A percentile compares a stretch with the other conserved stretches of the same genome.
phyloP scores from a whole-genome alignment of 2,888 invertebrate genomes.

The Ferdinandea cuprea region DNA sequence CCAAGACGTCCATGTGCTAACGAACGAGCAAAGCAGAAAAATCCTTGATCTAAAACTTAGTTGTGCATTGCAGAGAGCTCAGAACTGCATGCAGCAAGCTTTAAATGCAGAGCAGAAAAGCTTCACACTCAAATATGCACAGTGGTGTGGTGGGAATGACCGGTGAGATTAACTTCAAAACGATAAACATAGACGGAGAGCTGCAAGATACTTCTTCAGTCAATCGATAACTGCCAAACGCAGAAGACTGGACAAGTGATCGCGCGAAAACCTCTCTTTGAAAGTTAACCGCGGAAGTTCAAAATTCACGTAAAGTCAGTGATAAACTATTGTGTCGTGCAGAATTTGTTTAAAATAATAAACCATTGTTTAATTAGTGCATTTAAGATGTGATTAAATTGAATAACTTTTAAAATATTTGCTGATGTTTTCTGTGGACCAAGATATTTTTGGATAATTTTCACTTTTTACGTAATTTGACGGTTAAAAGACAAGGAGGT shows the following conservation, averaged over 20 bases:
- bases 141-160: slow-evolving; percentile 60
- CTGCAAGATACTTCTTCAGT: slow-evolving; percentile 78
- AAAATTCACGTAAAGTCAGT: slow-evolving; percentile 25
- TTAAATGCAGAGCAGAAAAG: slow-evolving; percentile 50
- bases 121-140: slow-evolving; percentile 40
- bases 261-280: not conserved
- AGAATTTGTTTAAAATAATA: slow-evolving; percentile 17
- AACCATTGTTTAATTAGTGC: not conserved
- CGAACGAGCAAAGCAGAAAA: slow-evolving; percentile 30
- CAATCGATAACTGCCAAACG: slow-evolving; percentile 80
- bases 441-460: slow-evolving; percentile 32
- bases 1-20: slow-evolving; percentile 34
- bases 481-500: slow-evolving; percentile 25
- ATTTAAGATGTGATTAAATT: slow-evolving; percentile 21
- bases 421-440: slow-evolving; percentile 34
- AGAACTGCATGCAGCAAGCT: slow-evolving; percentile 22
- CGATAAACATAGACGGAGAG: slow-evolving; percentile 36
- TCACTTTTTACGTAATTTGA: slow-evolving; percentile 54
- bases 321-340: not conserved
- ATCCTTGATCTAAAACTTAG: slow-evolving; percentile 72
- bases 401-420: slow-evolving; percentile 15
- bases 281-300: slow-evolving; percentile 18
- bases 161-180: slow-evolving; percentile 59
- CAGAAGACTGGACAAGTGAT: slow-evolving; percentile 76
- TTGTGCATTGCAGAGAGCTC: slow-evolving; percentile 4